Evolutionary conservation across 2,797 vertebrate genomes (phyloP), one percentile per base, ranked within the genome.

Genomic region (Ctenopoma kingsleyae): DNA sequence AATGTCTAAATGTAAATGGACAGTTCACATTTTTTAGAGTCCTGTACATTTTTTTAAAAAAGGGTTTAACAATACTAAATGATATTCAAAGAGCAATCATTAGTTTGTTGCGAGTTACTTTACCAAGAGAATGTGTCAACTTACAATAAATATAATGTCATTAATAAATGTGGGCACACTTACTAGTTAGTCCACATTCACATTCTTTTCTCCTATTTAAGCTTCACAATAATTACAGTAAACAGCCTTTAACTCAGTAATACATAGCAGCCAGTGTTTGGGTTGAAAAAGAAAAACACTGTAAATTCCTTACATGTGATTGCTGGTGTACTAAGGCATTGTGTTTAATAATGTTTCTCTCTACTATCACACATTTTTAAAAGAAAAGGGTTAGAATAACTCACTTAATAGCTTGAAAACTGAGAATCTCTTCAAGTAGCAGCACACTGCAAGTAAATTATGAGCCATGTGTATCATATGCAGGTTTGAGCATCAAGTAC

Each of bases 221-320:
- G 40, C 15, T 16, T 43, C 15, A 43, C 6, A 41, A 41, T 5
- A 40, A 40, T n/a, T 12, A n/a, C 0, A 66, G 12, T 64, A 6
- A 63, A 68, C n/a, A 30, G 44, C 6, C 23, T 10, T 49, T 36
- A 30, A 19, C 1, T 27, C 1, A 67, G 10, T 22, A 20, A 32
- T 25, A 13, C 15, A 22, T 12, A 74, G 23, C 30, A 74, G 71
- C 44, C 40, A 40, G 9, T 36, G 35, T 11, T 36, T 36, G 7
- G 32, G 36, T 3, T 43, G 2, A 43, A 51, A 56, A n/a, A 67
- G 7, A 55, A 12, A 54, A 8, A 36, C 35, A 41, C 10, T 23
- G 43, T 16, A 47, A 13, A 32, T 36, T 48, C 23, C 23, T 22
- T 25, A 25, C 15, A 11, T 22, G 30, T 7, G 7, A 27, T 6